Conservation (phyloP, 2,888 invertebrate species). For the Drosophila quinaria region DNA sequence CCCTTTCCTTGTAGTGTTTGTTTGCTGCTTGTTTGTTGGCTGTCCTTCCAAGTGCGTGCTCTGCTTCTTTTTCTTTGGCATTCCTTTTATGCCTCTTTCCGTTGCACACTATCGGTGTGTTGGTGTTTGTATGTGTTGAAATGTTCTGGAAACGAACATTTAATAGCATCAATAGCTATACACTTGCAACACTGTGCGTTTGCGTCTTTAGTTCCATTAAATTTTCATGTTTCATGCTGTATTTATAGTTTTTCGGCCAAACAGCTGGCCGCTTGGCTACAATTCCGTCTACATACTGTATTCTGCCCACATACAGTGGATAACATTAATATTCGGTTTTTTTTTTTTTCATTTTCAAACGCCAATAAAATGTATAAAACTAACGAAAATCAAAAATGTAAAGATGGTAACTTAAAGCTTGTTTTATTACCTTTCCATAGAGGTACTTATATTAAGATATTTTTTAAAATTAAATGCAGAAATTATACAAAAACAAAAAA, state of each 20-base stretch:
- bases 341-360: too few relatives aligned
- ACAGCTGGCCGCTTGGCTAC: constrained; percentile 51
- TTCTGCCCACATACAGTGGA: constrained; percentile 5
- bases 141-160: constrained; percentile 41
- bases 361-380: too few relatives aligned
- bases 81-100: constrained; percentile 12
- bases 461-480: too few relatives aligned
- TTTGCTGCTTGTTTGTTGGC: constrained; percentile 1
- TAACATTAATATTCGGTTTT: too few relatives aligned
- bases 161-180: not conserved
- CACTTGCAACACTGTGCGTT: constrained; percentile 42
- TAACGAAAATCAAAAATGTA: too few relatives aligned
- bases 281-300: constrained; percentile 16
- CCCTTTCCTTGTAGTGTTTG: constrained; percentile 35
- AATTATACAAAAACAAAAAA: too few relatives aligned
- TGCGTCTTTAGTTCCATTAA: constrained; percentile 11
- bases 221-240: constrained; percentile 20
- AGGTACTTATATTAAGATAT: too few relatives aligned
- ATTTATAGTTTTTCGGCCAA: constrained; percentile 42
- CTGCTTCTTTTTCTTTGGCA: constrained; percentile 6
- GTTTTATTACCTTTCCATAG: too few relatives aligned
- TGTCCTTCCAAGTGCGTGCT: constrained; percentile 16
- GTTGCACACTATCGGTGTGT: constrained; percentile 3
- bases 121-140: constrained; percentile 18
- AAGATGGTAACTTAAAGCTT: too few relatives aligned